phyloP scores from a whole-genome alignment of 2,888 invertebrate species.

The Taphrorychus bicolor region DNA sequence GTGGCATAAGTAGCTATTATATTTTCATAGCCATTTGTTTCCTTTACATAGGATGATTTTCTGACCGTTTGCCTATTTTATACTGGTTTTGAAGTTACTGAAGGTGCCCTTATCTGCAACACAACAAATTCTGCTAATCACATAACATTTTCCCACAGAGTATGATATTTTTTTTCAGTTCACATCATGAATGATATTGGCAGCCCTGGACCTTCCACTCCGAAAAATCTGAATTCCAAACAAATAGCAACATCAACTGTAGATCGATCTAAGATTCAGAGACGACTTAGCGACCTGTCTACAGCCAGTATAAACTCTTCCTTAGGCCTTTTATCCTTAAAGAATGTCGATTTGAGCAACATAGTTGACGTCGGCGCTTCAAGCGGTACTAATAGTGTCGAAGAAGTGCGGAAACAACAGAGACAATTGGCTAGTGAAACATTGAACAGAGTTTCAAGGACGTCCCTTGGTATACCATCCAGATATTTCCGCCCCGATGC shows the following conservation, averaged over 20 bases:
- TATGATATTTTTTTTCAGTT: background rate
- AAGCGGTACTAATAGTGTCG: slow-evolving; percentile 5
- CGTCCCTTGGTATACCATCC: slow-evolving; percentile 48
- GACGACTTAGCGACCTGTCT: background rate
- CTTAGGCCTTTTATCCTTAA: slow-evolving; percentile 39
- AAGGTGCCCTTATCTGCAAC: no score
- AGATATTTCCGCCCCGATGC: slow-evolving; percentile 47
- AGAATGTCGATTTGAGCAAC: slow-evolving; percentile 29
- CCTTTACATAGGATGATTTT: no score
- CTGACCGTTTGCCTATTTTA: no score
- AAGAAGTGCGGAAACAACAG: slow-evolving; percentile 41
- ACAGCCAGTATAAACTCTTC: slow-evolving; percentile 27
- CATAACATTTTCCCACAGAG: no score
- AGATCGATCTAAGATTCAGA: slow-evolving; percentile 9
- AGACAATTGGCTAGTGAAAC: slow-evolving; percentile 46
- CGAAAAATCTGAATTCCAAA: background rate
- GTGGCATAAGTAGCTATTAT: no score
- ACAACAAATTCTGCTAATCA: no score
- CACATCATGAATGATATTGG: background rate
- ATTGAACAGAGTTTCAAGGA: slow-evolving; percentile 46
- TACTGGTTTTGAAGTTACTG: no score
- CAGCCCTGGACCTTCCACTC: slow-evolving; percentile 1
- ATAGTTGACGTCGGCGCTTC: slow-evolving; percentile 5
- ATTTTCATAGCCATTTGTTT: no score
- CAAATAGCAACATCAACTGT: slow-evolving; percentile 32